Conservation (phyloP, 2,888 invertebrate species). For the Doris montereyensis region DNA sequence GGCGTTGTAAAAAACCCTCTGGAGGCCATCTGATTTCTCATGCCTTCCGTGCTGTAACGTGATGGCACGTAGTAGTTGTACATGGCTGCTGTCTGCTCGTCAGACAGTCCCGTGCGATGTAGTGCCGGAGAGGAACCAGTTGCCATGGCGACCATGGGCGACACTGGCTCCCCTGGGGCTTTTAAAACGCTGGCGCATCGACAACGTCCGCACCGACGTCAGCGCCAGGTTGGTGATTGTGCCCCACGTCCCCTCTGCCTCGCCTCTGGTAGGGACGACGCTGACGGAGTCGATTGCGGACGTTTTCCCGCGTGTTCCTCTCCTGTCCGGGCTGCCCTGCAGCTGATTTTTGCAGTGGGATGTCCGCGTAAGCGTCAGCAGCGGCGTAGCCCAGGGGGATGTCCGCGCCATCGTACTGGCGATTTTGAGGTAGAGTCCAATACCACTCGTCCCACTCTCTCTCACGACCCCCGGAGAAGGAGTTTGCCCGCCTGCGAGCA, state of each 20-base stretch:
- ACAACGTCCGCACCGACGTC: too few species aligned
- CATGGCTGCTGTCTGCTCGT: constrained; percentile 25
- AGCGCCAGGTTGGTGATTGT: too few species aligned
- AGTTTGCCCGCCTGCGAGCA: constrained; percentile 64
- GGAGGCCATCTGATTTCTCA: constrained; percentile 41
- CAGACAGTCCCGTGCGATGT: not conserved
- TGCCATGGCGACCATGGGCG: too few species aligned
- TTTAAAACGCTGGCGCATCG: too few species aligned
- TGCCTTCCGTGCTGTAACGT: constrained; percentile 32
- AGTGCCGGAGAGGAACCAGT: too few species aligned
- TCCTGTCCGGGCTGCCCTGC: not conserved
- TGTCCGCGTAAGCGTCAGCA: constrained; percentile 57
- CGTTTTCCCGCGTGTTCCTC: constrained; percentile 8
- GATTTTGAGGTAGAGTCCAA: constrained; percentile 54
- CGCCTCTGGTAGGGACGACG: constrained; percentile 25
- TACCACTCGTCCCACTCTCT: constrained; percentile 62
- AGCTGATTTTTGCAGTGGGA: not conserved
- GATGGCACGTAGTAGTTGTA: constrained; percentile 37
- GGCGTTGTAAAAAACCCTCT: constrained; percentile 42
- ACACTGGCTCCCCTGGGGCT: too few species aligned
- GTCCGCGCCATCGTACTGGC: constrained; percentile 53
- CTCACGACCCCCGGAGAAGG: constrained; percentile 60
- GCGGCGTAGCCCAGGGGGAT: constrained; percentile 65
- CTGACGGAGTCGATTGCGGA: constrained; percentile 21
- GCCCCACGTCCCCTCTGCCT: not conserved